These are phyloP conservation scores for Coregonus clupeaformis DNA, from an alignment of 2,113 vertebrate species.

Conservation along the genomic window DNA sequence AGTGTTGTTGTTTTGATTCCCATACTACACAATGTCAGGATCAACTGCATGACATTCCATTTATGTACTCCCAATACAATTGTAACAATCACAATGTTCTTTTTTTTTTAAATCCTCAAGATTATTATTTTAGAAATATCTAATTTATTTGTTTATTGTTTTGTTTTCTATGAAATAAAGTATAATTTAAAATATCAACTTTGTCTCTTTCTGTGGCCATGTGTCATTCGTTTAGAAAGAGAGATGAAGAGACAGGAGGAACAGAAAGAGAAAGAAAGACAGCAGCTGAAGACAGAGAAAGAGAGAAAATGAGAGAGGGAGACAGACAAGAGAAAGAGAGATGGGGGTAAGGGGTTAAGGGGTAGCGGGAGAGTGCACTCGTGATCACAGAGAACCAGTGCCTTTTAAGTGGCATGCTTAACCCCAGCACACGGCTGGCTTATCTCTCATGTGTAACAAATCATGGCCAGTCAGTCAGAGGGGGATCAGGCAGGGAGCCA, in stretches of 20 bases:
- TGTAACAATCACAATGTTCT: slow-evolving; percentile 61
- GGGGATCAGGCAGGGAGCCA: background rate
- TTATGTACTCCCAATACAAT: slow-evolving; percentile 35
- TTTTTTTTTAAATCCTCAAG: slow-evolving; percentile 63
- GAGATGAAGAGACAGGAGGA: too few species aligned
- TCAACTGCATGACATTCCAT: slow-evolving; percentile 52
- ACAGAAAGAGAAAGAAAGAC: too few species aligned
- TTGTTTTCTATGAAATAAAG: slow-evolving; percentile 81
- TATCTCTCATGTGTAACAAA: slow-evolving; percentile 37
- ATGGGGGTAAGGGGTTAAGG: slow-evolving; percentile 56
- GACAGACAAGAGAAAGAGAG: slow-evolving; percentile 50
- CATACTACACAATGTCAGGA: background rate
- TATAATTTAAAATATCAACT: slow-evolving; percentile 75
- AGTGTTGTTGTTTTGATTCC: background rate
- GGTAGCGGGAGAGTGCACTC: background rate
- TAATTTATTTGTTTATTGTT: slow-evolving; percentile 83
- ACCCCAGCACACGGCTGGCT: slow-evolving; percentile 4
- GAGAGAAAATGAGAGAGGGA: slow-evolving; percentile 21
- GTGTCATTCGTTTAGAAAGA: background rate
- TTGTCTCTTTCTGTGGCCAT: background rate
- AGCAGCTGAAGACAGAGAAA: background rate
- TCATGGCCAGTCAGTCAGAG: background rate
- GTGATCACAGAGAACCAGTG: slow-evolving; percentile 3
- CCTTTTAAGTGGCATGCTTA: slow-evolving; percentile 4
- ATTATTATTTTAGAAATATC: slow-evolving; percentile 80